These are phyloP conservation scores for Pyrgilauda ruficollis DNA, from an alignment of 2,113 vertebrate genomes.

Conservation along the genomic window DNA sequence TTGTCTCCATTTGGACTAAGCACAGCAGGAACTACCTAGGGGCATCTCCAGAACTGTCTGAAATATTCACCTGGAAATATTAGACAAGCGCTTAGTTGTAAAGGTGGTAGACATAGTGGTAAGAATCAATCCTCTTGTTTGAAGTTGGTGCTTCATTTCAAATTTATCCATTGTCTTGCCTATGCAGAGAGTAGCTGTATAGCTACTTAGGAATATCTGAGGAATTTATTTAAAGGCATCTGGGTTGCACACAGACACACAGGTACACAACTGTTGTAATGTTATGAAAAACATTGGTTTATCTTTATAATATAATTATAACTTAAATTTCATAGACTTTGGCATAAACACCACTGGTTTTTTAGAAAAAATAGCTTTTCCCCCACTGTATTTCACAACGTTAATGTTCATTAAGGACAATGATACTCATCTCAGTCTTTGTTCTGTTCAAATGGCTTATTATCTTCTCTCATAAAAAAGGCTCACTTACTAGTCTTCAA, in stretches of 20 bases:
- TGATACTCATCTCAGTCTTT: not conserved
- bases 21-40: not conserved
- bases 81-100: not conserved
- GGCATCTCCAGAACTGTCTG: not conserved
- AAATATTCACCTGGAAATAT: not conserved
- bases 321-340: not conserved
- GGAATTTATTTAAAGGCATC: not conserved
- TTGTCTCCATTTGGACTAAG: not conserved
- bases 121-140: not conserved
- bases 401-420: not conserved
- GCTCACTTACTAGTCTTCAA: not conserved
- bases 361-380: not conserved
- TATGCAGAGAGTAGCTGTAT: not conserved
- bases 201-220: not conserved
- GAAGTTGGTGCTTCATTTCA: not conserved
- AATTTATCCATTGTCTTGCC: not conserved
- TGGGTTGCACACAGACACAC: not conserved
- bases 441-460: not conserved
- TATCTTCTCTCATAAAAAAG: not conserved
- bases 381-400: accelerated
- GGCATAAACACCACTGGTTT: not conserved
- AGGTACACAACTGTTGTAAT: not conserved
- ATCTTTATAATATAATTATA: not conserved
- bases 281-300: not conserved
- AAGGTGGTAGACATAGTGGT: not conserved